Base-by-base conservation (phyloP, 2,113 vertebrate species). In the Melanerpes aurifrons region DNA sequence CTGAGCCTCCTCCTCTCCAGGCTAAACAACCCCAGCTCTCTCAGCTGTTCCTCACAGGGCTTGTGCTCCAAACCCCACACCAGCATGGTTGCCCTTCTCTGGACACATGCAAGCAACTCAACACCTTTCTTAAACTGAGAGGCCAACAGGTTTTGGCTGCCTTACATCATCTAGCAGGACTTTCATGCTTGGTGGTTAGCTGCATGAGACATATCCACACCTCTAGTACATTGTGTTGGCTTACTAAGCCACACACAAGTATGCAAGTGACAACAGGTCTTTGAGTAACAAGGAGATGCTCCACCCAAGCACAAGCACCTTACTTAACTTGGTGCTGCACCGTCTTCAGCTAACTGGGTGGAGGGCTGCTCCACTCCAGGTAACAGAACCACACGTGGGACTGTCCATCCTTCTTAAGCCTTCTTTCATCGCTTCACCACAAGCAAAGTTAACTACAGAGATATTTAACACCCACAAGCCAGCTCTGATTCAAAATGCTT, bases 401-500 rank as follows among this genome's bases (percentile, higher is more conserved):
- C 70, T 19, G 15, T 61, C 40, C 32, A 58, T 19, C 45, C 25
- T 63, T 9, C 25, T 63, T 9, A 45, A 25, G 47, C 17, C 35
- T 80, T 72, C 67, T 66, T 58, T 62, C 29, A 25, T 47, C 86
- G 83, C 71, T 56, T 68, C 48, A 91, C 70, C 54, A 35, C 37
- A 91, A 88, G 73, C 90, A 96, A 90, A 94, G 79, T 50, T 92
- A 94, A 90, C 81, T 86, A 79, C 4, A 3, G 71, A 89, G 86
- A 88, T 80, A 64, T 45, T 26, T 53, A 91, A 91, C 80, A 92
- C 62, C 81, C 74, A 75, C 43, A 91, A 89, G 87, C 84, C 90
- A 92, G 45, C 56, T 81, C 82, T 72, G 95, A 95, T 71, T 88
- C 95, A 92, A 75, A 94, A 91, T 77, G 74, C 89, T 94, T 91